Conservation (phyloP, 1,140 invertebrate species). For the Propsilocerus akamusi region DNA sequence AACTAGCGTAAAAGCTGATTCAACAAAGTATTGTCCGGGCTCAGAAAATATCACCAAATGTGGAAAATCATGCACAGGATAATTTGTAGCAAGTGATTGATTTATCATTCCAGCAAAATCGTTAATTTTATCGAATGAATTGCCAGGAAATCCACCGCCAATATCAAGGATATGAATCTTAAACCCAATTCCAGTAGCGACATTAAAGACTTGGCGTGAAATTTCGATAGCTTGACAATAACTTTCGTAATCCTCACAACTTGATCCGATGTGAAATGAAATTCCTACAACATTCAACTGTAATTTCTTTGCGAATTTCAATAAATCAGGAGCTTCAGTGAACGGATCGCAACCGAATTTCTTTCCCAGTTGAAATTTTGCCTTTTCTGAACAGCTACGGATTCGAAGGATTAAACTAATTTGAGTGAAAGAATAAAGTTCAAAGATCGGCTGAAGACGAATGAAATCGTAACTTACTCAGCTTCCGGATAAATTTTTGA, state of each 20-base stretch:
- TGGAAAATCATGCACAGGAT: conserved; percentile 35
- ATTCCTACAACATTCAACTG: conserved; percentile 51
- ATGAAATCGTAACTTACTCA: too few relatives aligned
- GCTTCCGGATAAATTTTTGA: conserved; percentile 65
- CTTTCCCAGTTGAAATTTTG: conserved; percentile 78
- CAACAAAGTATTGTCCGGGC: conserved; percentile 80
- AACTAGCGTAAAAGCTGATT: conserved; percentile 76
- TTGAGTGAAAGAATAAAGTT: conserved; percentile 8
- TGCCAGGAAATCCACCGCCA: conserved; percentile 75
- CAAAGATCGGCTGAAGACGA: background rate
- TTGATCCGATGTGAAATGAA: conserved; percentile 79
- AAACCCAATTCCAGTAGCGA: conserved; percentile 47
- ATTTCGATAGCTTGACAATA: conserved; percentile 52
- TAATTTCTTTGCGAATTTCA: conserved; percentile 46
- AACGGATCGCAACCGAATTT: conserved; percentile 88
- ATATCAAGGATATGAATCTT: conserved; percentile 59
- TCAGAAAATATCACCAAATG: conserved; percentile 74
- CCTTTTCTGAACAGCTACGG: conserved; percentile 68
- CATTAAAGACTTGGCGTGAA: conserved; percentile 47
- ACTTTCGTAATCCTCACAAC: conserved; percentile 55
- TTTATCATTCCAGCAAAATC: conserved; percentile 34
- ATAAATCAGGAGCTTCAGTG: conserved; percentile 55
- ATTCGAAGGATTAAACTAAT: conserved; percentile 76
- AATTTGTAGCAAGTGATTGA: conserved; percentile 52
- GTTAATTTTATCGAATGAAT: conserved; percentile 13